Evolutionary conservation across 2,888 invertebrate species (phyloP), one percentile per base, ranked within the genome.

Genomic region (Xanthostigma xanthostigma): DNA sequence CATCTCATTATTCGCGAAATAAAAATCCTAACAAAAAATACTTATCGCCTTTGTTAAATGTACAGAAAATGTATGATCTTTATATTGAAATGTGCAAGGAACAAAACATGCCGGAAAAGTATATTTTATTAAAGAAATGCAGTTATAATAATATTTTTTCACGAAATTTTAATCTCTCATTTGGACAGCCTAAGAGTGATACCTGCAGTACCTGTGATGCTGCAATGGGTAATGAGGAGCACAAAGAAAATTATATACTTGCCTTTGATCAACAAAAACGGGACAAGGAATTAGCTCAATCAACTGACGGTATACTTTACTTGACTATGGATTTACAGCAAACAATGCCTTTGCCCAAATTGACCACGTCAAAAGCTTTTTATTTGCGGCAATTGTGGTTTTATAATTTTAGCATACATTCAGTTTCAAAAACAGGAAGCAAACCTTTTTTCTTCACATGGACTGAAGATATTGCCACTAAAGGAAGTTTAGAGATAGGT

Each of bases 401-500:
- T 9, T 56, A 56, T 36, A 54, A 55, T 44, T 49, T 55, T 41
- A 50, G 52, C 11, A 53, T 55, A 8, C 55, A 56, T 42, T 38
- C 14, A 9, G 36, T 53, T 9, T 49, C 51, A 11, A 38, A 36
- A 36, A 17, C 34, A 10, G 46, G 40, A n/a, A 35, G 49, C 14
- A 47, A 53, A 44, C 13, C 50, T 34, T 46, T 42, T 39, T 54
- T 53, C 36, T 50, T 46, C 35, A 44, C 44, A 9, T 58, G 57
- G 57, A 44, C 50, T 46, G 60, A 61, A 53, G 54, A 55, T 44
- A 46, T 54, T 49, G 54, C 47, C 36, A 50, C 49, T 39, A 51
- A 55, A 50, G 59, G 58, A 33, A 48, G 56, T 47, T 50, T 48
- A 42, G 57, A 59, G 51, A 48, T 60, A 34, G 53, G 53, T 51